A percentile compares a stretch with the other conserved stretches of the same genome.
Conservation (phyloP, 2,113 vertebrate genomes). For the Protobothrops flavoviridis region DNA sequence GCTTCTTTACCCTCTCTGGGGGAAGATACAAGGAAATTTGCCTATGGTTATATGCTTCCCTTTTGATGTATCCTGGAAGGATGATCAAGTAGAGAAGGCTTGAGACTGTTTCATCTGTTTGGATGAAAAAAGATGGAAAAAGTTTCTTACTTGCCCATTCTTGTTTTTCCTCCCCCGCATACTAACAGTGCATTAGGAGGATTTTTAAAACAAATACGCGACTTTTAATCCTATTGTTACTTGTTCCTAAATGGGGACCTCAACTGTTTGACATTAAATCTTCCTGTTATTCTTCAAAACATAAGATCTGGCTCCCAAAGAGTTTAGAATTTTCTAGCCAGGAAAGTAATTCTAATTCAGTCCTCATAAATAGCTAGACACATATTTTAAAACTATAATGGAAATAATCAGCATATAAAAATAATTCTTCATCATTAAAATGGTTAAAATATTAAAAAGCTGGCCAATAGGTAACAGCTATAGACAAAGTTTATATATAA, state of each 20-base stretch:
- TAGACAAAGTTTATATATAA: not conserved
- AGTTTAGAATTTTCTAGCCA: not conserved
- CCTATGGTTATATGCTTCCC: not conserved
- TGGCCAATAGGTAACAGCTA: not conserved
- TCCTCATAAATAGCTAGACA: not conserved
- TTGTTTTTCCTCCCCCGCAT: not conserved
- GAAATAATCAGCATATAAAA: not conserved
- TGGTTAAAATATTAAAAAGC: not conserved
- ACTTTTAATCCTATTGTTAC: not conserved
- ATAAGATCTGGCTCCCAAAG: not conserved
- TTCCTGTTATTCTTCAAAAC: not conserved
- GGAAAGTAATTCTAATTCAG: not conserved
- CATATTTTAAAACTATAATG: not conserved
- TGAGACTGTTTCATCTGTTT: not conserved
- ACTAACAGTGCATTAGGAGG: not conserved
- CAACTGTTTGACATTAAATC: constrained; percentile 1
- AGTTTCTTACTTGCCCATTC: not conserved
- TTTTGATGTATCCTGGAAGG: not conserved
- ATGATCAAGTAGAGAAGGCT: not conserved
- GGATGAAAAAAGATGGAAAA: not conserved
- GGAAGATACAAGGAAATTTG: not conserved
- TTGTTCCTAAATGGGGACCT: not conserved
- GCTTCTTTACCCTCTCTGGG: not conserved
- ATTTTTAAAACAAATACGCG: not conserved
- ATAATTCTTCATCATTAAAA: not conserved